Base-by-base conservation (phyloP, 2,797 vertebrate genomes). In the Tragelaphus oryx region DNA sequence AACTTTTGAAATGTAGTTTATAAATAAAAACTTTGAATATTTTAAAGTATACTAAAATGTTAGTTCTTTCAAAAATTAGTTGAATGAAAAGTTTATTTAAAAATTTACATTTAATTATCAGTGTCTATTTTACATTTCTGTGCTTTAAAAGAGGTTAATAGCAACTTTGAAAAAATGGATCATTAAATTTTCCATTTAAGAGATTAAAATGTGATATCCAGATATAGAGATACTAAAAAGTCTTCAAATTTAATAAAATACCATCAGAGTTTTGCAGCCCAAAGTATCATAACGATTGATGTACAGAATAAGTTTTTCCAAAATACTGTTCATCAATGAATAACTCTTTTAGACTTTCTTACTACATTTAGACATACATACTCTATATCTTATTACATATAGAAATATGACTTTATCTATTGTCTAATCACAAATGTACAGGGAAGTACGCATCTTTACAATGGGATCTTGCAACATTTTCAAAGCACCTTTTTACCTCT, bases 21-120 rank as follows among this genome's bases (percentile, higher is more conserved):
- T 44, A 50, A 26, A 20, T 80, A 12, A 5, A 26, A n/a, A 26
- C 2, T 84, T 91, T 90, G 52, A 81, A 11, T 94, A 82, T n/a
- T 75, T 96, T 95, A 57, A 90, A 94, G 20, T 81, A 71, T 11
- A 12, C 57, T 76, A 46, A 95, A 94, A 89, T 76, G 1, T 0
- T 75, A 52, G 24, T 28, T 93, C 14, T 74, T 71, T 78, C 33
- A 14, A 97, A n/a, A 16, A 79, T 60, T 10, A 75, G 9, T 13
- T 71, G 0, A 30, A 46, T 55, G n/a, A 46, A 81, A 89, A 96
- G 80, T 46, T 84, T 80, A 11, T 12, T 92, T 62, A 59, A 96
- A 96, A 87, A 59, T 28, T 81, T 93, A 22, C n/a, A n/a, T 91
- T 93, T 84, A 80, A 62, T 76, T 5, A 24, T 95, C 2, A 65